Percentiles rank a stretch among this genome's conserved stretches.
Evolutionary conservation across 2,888 invertebrate species (phyloP).

Genomic region (Andricus quercusramuli): DNA sequence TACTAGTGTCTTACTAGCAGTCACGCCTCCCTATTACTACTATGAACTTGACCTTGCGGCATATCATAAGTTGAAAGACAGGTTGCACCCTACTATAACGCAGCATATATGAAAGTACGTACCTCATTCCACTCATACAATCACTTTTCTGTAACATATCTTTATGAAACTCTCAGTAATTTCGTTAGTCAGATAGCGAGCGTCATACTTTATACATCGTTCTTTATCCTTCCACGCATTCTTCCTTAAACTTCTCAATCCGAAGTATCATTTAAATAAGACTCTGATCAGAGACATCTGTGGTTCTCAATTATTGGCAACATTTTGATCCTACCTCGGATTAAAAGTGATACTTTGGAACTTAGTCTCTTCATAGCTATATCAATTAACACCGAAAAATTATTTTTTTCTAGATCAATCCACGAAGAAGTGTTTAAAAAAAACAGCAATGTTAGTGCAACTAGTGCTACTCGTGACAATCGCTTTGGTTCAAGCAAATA

Average conservation of each 20-base stretch:
- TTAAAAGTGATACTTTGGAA: neutral
- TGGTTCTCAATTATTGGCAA: neutral
- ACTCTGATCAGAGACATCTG: neutral
- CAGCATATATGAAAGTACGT: neutral
- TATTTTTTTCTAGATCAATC: neutral
- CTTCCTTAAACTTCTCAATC: neutral
- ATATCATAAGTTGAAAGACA: neutral
- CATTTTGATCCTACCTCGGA: neutral
- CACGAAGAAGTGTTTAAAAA: neutral
- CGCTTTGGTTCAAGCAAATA: constrained; percentile 58
- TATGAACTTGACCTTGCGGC: no score
- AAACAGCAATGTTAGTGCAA: constrained; percentile 41
- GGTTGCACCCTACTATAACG: neutral
- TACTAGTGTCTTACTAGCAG: no score
- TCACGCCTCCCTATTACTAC: no score
- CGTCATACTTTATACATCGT: constrained; percentile 19
- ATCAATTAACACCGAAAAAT: no score
- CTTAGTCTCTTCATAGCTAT: neutral
- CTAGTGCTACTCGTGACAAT: constrained; percentile 50
- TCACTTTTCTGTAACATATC: constrained; percentile 29
- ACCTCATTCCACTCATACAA: neutral
- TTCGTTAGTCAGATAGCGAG: constrained; percentile 27
- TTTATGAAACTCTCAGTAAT: constrained; percentile 26
- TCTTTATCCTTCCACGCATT: neutral
- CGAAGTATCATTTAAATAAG: neutral